These are phyloP conservation scores for Orchestia grillus DNA, from an alignment of 1,140 invertebrate species.

Conservation along the genomic window DNA sequence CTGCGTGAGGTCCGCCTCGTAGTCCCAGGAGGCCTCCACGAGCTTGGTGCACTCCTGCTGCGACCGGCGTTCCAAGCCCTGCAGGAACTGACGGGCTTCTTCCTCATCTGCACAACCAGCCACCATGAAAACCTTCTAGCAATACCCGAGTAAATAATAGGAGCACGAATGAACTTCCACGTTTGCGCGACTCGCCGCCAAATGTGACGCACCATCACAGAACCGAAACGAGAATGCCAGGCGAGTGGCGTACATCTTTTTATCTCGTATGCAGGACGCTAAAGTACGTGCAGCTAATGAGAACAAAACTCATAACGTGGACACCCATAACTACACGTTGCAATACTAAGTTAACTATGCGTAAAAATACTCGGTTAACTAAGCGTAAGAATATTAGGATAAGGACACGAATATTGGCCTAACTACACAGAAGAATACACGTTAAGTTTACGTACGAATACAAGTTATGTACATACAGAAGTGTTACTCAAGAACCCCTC, in stretches of 20 bases:
- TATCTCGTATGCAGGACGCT: not conserved
- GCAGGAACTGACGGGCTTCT: constrained; percentile 61
- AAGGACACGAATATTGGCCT: no score
- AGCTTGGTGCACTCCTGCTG: constrained; percentile 59
- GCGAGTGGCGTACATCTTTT: not conserved
- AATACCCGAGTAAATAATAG: not conserved
- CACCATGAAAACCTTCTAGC: not conserved
- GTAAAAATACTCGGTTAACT: no score
- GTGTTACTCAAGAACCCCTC: no score
- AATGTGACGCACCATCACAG: not conserved
- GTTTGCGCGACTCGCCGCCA: not conserved
- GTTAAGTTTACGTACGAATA: no score
- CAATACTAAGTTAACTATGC: no score
- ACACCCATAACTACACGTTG: no score
- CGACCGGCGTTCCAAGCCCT: constrained; percentile 58
- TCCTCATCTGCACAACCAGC: constrained; percentile 42
- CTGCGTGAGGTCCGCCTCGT: constrained; percentile 61
- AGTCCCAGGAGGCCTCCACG: constrained; percentile 61
- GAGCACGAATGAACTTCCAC: not conserved
- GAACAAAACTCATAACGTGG: not conserved
- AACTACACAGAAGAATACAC: no score
- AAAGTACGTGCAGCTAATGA: not conserved
- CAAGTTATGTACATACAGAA: no score
- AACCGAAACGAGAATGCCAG: not conserved
- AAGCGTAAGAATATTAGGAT: no score